Percentiles rank a stretch among this genome's conserved stretches.
Evolutionary conservation across 2,113 vertebrate species (phyloP).

Genomic region (Ornithorhynchus anatinus): DNA sequence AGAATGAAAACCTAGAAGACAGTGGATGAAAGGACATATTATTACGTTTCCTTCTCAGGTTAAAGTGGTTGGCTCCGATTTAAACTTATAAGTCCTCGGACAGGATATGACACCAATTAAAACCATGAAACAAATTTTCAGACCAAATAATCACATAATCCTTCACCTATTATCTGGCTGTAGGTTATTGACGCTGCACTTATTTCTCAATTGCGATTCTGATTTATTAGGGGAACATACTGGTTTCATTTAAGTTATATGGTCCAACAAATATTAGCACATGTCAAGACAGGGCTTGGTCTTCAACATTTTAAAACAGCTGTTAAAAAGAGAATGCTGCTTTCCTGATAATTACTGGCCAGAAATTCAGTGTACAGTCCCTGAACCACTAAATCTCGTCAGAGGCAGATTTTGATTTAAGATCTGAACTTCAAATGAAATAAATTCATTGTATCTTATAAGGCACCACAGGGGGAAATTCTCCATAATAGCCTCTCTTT

Average conservation of each 20-base stretch:
- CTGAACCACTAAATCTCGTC: slow-evolving; percentile 47
- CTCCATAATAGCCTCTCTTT: slow-evolving; percentile 26
- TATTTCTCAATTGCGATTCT: slow-evolving; percentile 62
- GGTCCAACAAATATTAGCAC: slow-evolving; percentile 53
- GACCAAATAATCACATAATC: slow-evolving; percentile 69
- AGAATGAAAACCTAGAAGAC: slow-evolving; percentile 57
- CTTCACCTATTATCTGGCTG: slow-evolving; percentile 68
- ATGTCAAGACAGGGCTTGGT: slow-evolving; percentile 39
- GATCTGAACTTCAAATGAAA: slow-evolving; percentile 55
- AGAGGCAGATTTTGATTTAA: slow-evolving; percentile 60
- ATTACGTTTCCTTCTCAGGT: slow-evolving; percentile 59
- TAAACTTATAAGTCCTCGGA: slow-evolving; percentile 62
- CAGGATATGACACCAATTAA: slow-evolving; percentile 80
- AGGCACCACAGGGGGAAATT: slow-evolving; percentile 31
- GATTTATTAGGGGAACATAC: slow-evolving; percentile 68
- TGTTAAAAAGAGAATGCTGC: slow-evolving; percentile 45
- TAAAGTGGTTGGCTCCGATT: slow-evolving; percentile 70
- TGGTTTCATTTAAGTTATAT: slow-evolving; percentile 66
- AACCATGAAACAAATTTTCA: slow-evolving; percentile 73
- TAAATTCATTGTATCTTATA: slow-evolving; percentile 49
- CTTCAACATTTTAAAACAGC: slow-evolving; percentile 56
- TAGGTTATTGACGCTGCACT: slow-evolving; percentile 67
- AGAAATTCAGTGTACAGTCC: slow-evolving; percentile 15
- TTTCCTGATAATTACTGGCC: slow-evolving; percentile 44
- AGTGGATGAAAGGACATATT: slow-evolving; percentile 73